phyloP scores from a whole-genome alignment of 1,140 invertebrate genomes.

The Zelostemma sp. region DNA sequence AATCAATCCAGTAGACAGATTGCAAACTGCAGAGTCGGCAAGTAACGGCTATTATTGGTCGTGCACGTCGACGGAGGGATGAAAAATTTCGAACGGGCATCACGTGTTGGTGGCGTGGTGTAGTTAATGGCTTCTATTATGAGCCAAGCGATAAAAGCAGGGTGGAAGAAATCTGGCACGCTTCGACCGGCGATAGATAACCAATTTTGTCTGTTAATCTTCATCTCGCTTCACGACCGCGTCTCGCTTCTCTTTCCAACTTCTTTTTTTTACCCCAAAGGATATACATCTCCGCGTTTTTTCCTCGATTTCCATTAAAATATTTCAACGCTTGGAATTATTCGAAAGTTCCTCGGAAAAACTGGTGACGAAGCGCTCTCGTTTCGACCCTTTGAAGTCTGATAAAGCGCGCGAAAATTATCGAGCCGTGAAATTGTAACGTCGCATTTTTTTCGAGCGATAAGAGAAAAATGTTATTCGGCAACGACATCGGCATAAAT shows the following conservation, averaged over 20 bases:
- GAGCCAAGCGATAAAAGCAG: conserved; percentile 44
- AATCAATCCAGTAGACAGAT: conserved; percentile 44
- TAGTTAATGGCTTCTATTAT: conserved; percentile 61
- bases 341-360: background rate
- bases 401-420: conserved; percentile 35
- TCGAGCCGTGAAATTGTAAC: conserved; percentile 43
- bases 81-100: conserved; percentile 55
- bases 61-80: conserved; percentile 45
- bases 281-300: background rate
- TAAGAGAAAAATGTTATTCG: conserved; percentile 41
- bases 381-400: conserved; percentile 24
- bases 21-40: conserved; percentile 47
- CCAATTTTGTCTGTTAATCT: conserved; percentile 57
- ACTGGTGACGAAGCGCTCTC: conserved; percentile 9
- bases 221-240: conserved; percentile 26
- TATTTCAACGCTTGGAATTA: background rate
- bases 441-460: conserved; percentile 33
- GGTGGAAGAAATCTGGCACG: conserved; percentile 42
- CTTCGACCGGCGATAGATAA: conserved; percentile 55
- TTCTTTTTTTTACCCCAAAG: conserved; percentile 16
- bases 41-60: conserved; percentile 52
- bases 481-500: conserved; percentile 44
- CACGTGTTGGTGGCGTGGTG: conserved; percentile 55
- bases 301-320: background rate
- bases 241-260: conserved; percentile 32